phyloP scores from a whole-genome alignment of 2,888 invertebrate genomes.

The Drosophila lacicola region DNA sequence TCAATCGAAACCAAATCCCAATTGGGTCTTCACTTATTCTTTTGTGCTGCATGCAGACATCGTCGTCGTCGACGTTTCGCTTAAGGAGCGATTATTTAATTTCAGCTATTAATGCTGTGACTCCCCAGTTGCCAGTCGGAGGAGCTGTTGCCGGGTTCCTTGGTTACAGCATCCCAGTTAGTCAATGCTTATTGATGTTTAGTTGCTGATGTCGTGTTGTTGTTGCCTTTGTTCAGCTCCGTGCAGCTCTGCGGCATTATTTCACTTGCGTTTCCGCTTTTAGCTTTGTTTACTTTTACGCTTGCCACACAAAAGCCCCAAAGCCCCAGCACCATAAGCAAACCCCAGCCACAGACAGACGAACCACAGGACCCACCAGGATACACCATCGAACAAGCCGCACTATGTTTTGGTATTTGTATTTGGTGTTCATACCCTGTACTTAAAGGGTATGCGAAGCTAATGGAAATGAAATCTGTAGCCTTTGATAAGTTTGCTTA shows the following conservation, averaged over 20 bases:
- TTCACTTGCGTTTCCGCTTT: conserved; percentile 79
- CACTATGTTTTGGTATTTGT: conserved; percentile 79
- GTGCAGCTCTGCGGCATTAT: conserved; percentile 66
- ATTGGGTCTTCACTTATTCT: conserved; percentile 65
- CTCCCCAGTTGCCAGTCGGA: conserved; percentile 57
- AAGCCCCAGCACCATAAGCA: conserved; percentile 67
- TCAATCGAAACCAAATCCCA: conserved; percentile 75
- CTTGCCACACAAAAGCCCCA: conserved; percentile 78
- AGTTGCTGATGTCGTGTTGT: conserved; percentile 56
- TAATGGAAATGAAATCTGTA: too few species aligned
- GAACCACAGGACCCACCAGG: conserved; percentile 34
- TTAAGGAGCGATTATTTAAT: conserved; percentile 79
- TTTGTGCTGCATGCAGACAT: conserved; percentile 40
- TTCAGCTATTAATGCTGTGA: conserved; percentile 75
- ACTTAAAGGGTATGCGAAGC: background rate
- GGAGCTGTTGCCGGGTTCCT: conserved; percentile 46
- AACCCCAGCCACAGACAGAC: conserved; percentile 42
- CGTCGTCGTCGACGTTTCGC: conserved; percentile 51
- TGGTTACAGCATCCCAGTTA: conserved; percentile 62
- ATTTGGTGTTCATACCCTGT: conserved; percentile 59
- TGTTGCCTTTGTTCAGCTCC: conserved; percentile 41
- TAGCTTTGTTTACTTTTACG: conserved; percentile 80
- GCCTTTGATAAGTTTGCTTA: too few species aligned
- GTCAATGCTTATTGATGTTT: conserved; percentile 80
- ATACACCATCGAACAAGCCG: conserved; percentile 56